phyloP scores from a whole-genome alignment of 2,113 vertebrate species.

The Miniopterus natalensis region DNA sequence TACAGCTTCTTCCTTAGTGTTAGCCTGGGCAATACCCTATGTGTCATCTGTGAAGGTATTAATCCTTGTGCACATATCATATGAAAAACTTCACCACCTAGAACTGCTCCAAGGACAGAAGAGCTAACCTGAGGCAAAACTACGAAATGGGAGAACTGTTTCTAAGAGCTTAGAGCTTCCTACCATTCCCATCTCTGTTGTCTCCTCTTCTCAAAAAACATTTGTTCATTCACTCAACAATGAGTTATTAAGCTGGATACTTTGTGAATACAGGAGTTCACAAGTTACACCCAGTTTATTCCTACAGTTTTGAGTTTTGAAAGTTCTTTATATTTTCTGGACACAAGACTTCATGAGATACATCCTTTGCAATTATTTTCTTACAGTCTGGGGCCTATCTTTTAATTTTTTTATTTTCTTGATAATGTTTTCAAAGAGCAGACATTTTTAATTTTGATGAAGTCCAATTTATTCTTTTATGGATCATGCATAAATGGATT shows the following conservation, averaged over 20 bases:
- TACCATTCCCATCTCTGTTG: background rate
- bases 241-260: background rate
- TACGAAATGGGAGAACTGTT: background rate
- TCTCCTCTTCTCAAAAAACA: background rate
- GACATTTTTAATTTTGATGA: conserved; percentile 51
- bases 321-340: conserved; percentile 14
- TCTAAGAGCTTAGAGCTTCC: background rate
- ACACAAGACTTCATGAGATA: background rate
- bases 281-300: background rate
- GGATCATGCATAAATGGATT: background rate
- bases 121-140: background rate
- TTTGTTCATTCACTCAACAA: background rate
- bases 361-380: conserved; percentile 37
- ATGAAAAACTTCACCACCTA: background rate
- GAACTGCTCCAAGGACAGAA: background rate
- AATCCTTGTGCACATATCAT: background rate
- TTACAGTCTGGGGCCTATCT: background rate
- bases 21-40: background rate
- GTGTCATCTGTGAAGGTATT: background rate
- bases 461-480: conserved; percentile 31
- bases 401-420: conserved; percentile 46
- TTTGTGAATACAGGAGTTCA: background rate
- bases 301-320: background rate
- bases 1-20: background rate
- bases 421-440: conserved; percentile 48